Conservation (phyloP, 1,140 invertebrate species). For the Adelges cooleyi region DNA sequence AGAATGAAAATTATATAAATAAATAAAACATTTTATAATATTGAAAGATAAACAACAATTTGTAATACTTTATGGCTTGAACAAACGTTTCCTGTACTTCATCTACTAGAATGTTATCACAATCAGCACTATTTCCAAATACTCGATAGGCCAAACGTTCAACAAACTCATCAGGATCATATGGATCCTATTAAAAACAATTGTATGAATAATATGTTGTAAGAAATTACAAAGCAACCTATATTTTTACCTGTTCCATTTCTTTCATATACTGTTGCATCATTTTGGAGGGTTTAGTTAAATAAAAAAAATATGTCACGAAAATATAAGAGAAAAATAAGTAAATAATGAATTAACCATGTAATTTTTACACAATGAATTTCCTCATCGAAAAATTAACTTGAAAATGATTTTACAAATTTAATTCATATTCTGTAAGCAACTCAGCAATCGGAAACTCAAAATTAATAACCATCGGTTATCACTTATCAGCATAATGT, state of each 20-base stretch:
- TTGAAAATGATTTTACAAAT: too few species aligned
- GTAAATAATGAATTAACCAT: too few species aligned
- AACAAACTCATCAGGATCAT: conserved; percentile 94
- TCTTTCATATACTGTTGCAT: conserved; percentile 36
- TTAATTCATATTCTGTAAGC: too few species aligned
- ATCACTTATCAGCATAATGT: too few species aligned
- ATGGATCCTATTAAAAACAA: conserved; percentile 62
- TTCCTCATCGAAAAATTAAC: too few species aligned
- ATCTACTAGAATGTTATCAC: conserved; percentile 54
- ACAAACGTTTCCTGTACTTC: conserved; percentile 82
- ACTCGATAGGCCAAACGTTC: conserved; percentile 90
- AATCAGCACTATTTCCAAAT: conserved; percentile 58
- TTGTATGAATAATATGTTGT: neutral
- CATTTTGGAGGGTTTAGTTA: conserved; percentile 30
- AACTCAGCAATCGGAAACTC: too few species aligned
- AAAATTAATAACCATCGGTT: too few species aligned
- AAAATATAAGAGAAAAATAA: too few species aligned
- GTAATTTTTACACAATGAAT: too few species aligned
- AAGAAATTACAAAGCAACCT: neutral
- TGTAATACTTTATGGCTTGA: conserved; percentile 65
- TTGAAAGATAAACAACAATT: neutral
- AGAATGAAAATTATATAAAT: conserved; percentile 21
- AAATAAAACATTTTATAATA: neutral
- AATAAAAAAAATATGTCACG: neutral
- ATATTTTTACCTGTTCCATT: conserved; percentile 34